Evolutionary conservation across 2,797 vertebrate genomes (phyloP).

Genomic region (Echiichthys vipera): DNA sequence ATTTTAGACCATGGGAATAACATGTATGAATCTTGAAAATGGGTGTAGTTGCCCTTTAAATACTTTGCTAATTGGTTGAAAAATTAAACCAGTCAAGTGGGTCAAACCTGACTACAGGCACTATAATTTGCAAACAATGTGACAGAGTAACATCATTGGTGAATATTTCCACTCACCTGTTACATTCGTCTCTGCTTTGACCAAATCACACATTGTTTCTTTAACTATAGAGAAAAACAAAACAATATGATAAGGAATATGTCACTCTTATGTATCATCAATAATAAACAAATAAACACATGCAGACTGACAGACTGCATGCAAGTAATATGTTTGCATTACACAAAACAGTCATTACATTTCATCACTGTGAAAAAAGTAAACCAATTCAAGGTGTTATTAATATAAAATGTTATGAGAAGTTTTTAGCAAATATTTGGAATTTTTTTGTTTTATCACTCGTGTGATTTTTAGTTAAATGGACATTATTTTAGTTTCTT

Average conservation of each 20-base stretch:
- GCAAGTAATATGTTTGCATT: constrained; percentile 84
- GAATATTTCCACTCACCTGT: constrained; percentile 68
- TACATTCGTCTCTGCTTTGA: constrained; percentile 43
- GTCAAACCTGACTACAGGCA: background rate
- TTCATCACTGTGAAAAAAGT: constrained; percentile 98
- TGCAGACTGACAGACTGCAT: constrained; percentile 80
- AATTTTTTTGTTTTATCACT: constrained; percentile 90
- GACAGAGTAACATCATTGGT: background rate
- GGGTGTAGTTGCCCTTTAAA: too few relatives aligned
- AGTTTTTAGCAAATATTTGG: constrained; percentile 81
- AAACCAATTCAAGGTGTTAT: constrained; percentile 92
- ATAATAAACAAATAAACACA: constrained; percentile 6
- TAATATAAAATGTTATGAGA: constrained; percentile 86
- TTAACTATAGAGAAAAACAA: constrained; percentile 67
- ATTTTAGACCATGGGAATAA: too few relatives aligned
- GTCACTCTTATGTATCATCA: background rate
- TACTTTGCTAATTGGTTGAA: background rate
- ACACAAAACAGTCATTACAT: constrained; percentile 79
- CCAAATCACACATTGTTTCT: constrained; percentile 56
- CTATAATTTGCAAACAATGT: background rate
- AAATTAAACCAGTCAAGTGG: background rate
- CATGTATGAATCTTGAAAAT: too few relatives aligned
- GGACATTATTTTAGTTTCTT: constrained; percentile 94
- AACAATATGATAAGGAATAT: constrained; percentile 37
- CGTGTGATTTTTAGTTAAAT: constrained; percentile 88